These are phyloP conservation scores for Lagocephalus sceleratus DNA, from an alignment of 2,797 vertebrate species.

Conservation along the genomic window DNA sequence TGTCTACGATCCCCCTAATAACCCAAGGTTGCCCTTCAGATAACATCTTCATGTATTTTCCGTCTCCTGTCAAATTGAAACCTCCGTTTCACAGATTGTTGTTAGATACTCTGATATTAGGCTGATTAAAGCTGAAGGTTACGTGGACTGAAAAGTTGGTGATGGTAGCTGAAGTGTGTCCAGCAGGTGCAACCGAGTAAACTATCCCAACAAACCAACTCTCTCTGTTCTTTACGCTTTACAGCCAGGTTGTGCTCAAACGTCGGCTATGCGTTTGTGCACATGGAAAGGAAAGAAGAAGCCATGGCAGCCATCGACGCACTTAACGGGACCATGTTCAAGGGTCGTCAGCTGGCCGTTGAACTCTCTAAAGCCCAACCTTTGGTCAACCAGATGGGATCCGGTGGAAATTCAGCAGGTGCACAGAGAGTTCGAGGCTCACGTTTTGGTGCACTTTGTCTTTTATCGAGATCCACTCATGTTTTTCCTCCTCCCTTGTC, in stretches of 20 bases:
- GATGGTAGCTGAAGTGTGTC: not conserved
- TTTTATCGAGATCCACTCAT: not conserved
- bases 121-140: too few species aligned
- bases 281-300: constrained; percentile 97
- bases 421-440: not conserved
- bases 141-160: too few species aligned
- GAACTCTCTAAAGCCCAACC: constrained; percentile 88
- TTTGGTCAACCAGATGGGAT: constrained; percentile 66
- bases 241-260: constrained; percentile 82
- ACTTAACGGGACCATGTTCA: constrained; percentile 92
- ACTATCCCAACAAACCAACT: not conserved
- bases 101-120: too few species aligned
- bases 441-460: not conserved
- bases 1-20: not conserved
- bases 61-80: too few species aligned
- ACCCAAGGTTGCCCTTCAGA: not conserved
- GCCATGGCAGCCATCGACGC: constrained; percentile 88
- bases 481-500: not conserved
- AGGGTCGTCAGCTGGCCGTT: constrained; percentile 91
- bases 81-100: too few species aligned
- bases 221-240: constrained; percentile 6
- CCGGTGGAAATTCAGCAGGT: constrained; percentile 38
- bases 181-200: not conserved
- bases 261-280: constrained; percentile 95
- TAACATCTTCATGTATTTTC: too few species aligned